These are phyloP conservation scores for Saxidomus purpurata DNA, from an alignment of 1,140 invertebrate species.

Conservation along the genomic window DNA sequence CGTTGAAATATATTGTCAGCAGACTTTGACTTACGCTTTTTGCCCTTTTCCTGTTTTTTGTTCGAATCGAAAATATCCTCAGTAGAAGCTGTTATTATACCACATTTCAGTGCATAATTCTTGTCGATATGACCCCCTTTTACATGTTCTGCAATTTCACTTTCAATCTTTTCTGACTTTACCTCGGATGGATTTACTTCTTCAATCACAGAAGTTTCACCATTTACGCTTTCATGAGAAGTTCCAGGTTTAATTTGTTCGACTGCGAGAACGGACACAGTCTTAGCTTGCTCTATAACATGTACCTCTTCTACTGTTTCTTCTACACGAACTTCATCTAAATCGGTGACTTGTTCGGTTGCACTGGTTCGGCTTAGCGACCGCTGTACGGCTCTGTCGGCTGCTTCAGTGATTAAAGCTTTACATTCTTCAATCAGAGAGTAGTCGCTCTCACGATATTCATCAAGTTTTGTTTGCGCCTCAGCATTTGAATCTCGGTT, in stretches of 20 bases:
- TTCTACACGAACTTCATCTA: constrained; percentile 22
- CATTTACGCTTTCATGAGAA: background rate
- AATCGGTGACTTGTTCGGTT: constrained; percentile 32
- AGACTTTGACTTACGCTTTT: constrained; percentile 2
- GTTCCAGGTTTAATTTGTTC: background rate
- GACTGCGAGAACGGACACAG: background rate
- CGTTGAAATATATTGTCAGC: background rate
- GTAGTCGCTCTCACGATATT: background rate
- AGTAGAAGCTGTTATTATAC: background rate
- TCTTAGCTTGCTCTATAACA: background rate
- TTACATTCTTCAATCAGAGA: constrained; percentile 56
- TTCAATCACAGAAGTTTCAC: background rate
- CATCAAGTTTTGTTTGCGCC: background rate
- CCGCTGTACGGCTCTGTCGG: constrained; percentile 34
- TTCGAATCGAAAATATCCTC: background rate
- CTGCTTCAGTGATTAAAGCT: constrained; percentile 53
- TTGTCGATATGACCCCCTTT: background rate
- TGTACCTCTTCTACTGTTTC: constrained; percentile 4
- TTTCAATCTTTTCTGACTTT: background rate
- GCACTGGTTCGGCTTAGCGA: constrained; percentile 7
- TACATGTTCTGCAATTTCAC: background rate
- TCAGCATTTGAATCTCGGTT: background rate
- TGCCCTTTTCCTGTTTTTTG: background rate
- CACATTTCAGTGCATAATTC: constrained; percentile 25
- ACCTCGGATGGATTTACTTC: background rate